These are phyloP conservation scores for Drosophila nigritarsus DNA, from an alignment of 2,888 invertebrate genomes.

Conservation along the genomic window DNA sequence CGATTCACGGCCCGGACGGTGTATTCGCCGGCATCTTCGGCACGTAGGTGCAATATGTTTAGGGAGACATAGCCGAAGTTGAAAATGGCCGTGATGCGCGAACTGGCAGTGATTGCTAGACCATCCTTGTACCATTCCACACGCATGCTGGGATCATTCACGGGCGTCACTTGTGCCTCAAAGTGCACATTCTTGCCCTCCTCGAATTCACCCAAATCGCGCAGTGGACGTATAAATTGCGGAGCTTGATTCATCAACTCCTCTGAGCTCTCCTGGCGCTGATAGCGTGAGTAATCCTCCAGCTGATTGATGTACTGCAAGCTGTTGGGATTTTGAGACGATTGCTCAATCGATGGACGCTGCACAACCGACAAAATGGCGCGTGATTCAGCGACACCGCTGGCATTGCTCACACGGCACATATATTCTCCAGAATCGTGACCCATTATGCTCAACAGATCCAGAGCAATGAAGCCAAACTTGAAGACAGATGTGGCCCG, in stretches of 20 bases:
- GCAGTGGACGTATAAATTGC: slow-evolving; percentile 94
- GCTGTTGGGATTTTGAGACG: slow-evolving; percentile 96
- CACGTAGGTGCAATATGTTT: slow-evolving; percentile 98
- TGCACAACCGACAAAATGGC: slow-evolving; percentile 92
- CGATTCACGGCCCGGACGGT: slow-evolving; percentile 96
- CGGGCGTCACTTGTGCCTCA: slow-evolving; percentile 96
- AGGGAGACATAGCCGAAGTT: slow-evolving; percentile 99
- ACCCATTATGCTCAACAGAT: slow-evolving; percentile 93
- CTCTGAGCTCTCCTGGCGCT: slow-evolving; percentile 93
- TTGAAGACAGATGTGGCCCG: slow-evolving; percentile 97
- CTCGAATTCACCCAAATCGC: slow-evolving; percentile 93
- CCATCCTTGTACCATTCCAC: slow-evolving; percentile 98
- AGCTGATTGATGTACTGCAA: slow-evolving; percentile 95
- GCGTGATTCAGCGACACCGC: slow-evolving; percentile 94
- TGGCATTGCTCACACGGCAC: slow-evolving; percentile 93
- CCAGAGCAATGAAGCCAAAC: slow-evolving; percentile 98
- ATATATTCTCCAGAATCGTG: slow-evolving; percentile 96
- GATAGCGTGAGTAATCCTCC: slow-evolving; percentile 95
- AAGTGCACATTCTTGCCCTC: slow-evolving; percentile 97
- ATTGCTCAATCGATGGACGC: slow-evolving; percentile 93
- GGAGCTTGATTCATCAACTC: slow-evolving; percentile 93
- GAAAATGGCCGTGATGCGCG: slow-evolving; percentile 98
- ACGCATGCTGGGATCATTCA: slow-evolving; percentile 96
- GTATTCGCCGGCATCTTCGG: slow-evolving; percentile 98
- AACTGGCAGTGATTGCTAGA: slow-evolving; percentile 97